phyloP scores from a whole-genome alignment of 2,113 vertebrate genomes.

The Psilopsiagon aurifrons region DNA sequence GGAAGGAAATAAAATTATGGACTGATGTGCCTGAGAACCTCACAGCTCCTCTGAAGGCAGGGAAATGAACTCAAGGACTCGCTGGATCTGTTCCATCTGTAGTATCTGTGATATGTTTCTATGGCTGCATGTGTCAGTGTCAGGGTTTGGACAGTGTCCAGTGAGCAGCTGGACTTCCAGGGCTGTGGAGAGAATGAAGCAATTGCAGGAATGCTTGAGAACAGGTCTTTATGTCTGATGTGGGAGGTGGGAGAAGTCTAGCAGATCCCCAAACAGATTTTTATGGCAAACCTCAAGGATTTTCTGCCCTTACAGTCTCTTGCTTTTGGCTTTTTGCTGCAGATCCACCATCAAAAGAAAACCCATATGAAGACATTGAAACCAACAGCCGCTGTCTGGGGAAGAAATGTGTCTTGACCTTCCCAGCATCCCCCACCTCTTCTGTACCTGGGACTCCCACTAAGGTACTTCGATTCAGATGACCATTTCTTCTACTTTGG shows the following conservation, averaged over 20 bases:
- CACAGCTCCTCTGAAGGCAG: not conserved
- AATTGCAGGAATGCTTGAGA: conserved; percentile 48
- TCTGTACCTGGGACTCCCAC: conserved; percentile 83
- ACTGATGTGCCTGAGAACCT: not conserved
- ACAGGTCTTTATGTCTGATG: conserved; percentile 40
- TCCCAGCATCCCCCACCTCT: conserved; percentile 80
- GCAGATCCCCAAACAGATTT: not conserved
- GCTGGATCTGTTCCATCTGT: conserved; percentile 8
- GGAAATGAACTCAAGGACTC: conserved; percentile 1
- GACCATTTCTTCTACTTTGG: not conserved
- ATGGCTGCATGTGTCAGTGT: conserved; percentile 1
- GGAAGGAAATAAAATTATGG: not conserved
- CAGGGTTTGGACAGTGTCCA: conserved; percentile 40
- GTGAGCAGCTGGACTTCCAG: conserved; percentile 29
- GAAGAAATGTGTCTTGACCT: conserved; percentile 86
- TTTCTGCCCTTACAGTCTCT: not conserved
- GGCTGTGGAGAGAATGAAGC: conserved; percentile 12
- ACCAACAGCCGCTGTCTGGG: conserved; percentile 87
- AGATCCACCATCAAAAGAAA: conserved; percentile 95
- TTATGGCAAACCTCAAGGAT: conserved; percentile 29
- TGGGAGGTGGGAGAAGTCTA: not conserved
- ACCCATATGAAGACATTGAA: conserved; percentile 97
- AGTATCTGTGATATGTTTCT: not conserved
- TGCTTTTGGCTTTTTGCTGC: conserved; percentile 52
- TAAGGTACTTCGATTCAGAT: conserved; percentile 82